Conservation (phyloP, 2,888 invertebrate species). For the Phaonia tiefii region DNA sequence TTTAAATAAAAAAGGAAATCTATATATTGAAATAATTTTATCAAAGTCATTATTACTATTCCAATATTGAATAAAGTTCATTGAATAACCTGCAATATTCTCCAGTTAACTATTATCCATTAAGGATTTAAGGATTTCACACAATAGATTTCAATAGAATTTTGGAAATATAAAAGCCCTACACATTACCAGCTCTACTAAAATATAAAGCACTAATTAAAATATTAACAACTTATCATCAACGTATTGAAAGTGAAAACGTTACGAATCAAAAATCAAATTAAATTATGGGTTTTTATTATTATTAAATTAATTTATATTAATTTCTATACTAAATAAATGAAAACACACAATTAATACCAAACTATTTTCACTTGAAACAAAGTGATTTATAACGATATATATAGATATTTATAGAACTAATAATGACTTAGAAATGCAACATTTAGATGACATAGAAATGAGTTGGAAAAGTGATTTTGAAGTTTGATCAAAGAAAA, state of each 20-base stretch:
- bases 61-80: too few species aligned
- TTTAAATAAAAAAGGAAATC: too few species aligned
- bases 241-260: too few species aligned
- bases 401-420: not conserved
- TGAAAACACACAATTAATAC: not conserved
- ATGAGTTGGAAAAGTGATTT: not conserved
- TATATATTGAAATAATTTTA: too few species aligned
- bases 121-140: too few species aligned
- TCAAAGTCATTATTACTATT: too few species aligned
- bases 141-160: too few species aligned
- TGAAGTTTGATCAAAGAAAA: not conserved
- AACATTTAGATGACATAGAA: conserved; percentile 51
- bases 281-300: not conserved
- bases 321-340: not conserved
- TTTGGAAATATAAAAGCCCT: not conserved
- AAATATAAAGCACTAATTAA: not conserved
- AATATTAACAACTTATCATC: too few species aligned
- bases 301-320: not conserved
- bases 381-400: not conserved
- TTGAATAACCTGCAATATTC: too few species aligned
- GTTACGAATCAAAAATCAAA: not conserved
- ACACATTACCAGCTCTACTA: conserved; percentile 1
- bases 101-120: too few species aligned
- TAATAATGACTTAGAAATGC: conserved; percentile 27
- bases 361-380: not conserved